Percentiles rank a stretch among this genome's conserved stretches.
These are phyloP conservation scores for Lamellibrachia columna DNA, from an alignment of 2,888 invertebrate genomes.

Conservation along the genomic window DNA sequence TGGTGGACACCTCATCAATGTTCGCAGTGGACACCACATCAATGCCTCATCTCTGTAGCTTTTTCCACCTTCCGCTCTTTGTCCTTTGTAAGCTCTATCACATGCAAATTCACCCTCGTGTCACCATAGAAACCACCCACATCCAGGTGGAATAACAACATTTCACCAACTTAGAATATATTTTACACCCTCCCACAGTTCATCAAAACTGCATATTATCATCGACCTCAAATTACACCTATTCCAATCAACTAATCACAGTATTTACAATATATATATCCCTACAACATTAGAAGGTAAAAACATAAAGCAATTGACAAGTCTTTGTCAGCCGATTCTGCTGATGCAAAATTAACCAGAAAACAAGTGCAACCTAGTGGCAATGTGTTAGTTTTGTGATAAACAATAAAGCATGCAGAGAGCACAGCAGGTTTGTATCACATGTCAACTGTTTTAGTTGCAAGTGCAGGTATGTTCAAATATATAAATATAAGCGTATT, in stretches of 20 bases:
- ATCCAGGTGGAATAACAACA: conserved; percentile 1
- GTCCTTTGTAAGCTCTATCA: not conserved
- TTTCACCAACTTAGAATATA: not conserved
- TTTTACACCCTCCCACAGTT: not conserved
- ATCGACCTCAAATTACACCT: not conserved
- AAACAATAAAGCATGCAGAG: not conserved
- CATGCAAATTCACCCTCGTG: too few species aligned
- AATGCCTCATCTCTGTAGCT: not conserved
- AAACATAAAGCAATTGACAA: not conserved
- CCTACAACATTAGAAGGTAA: not conserved
- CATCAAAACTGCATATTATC: not conserved
- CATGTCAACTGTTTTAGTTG: not conserved
- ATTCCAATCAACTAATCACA: not conserved
- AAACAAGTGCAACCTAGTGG: conserved; percentile 3
- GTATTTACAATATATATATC: not conserved
- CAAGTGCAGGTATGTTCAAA: not conserved
- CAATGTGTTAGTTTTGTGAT: not conserved
- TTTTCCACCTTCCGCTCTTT: not conserved
- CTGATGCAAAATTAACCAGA: not conserved
- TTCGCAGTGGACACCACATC: not conserved
- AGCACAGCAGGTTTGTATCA: conserved; percentile 1
- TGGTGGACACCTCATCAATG: not conserved
- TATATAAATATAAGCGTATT: conserved; percentile 6
- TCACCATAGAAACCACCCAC: not conserved
- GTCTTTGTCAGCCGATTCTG: not conserved